A percentile compares a stretch with the other conserved stretches of the same genome.
phyloP scores from a whole-genome alignment of 2,797 vertebrate species.

The Neosilurus mollespiculum region DNA sequence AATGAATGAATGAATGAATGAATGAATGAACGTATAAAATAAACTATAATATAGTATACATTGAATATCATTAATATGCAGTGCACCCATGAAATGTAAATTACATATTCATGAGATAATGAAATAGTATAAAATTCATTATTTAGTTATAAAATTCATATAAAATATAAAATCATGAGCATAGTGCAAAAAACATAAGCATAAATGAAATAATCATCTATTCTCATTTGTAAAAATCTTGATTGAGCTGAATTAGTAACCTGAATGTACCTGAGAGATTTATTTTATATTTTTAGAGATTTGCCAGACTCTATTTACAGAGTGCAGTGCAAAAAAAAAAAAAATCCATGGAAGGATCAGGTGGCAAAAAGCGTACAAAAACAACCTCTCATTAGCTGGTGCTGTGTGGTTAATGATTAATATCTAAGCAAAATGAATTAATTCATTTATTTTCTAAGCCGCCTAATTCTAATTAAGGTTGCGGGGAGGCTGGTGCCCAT shows the following conservation, averaged over 20 bases:
- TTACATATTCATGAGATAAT: not conserved
- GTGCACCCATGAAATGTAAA: not conserved
- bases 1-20: no score
- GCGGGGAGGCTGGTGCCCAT: no score
- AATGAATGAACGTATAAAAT: no score
- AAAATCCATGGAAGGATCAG: conserved; percentile 15
- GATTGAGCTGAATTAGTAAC: not conserved
- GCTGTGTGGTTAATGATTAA: not conserved
- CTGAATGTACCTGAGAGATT: not conserved
- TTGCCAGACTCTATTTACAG: conserved; percentile 33
- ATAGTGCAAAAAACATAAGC: not conserved
- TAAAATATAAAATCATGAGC: not conserved
- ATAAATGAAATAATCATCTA: not conserved
- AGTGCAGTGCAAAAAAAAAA: conserved; percentile 26
- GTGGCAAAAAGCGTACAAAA: conserved; percentile 9
- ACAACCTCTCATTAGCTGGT: not conserved
- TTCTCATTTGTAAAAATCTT: not conserved
- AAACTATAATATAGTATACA: not conserved
- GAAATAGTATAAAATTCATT: no score
- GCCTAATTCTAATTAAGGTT: no score
- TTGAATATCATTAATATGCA: not conserved
- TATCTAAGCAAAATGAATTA: no score
- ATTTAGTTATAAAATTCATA: no score
- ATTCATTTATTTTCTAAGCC: no score
- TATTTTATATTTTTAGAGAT: conserved; percentile 22